Conservation (phyloP, 2,113 vertebrate species). For the Onychorhynchus coronatus region DNA sequence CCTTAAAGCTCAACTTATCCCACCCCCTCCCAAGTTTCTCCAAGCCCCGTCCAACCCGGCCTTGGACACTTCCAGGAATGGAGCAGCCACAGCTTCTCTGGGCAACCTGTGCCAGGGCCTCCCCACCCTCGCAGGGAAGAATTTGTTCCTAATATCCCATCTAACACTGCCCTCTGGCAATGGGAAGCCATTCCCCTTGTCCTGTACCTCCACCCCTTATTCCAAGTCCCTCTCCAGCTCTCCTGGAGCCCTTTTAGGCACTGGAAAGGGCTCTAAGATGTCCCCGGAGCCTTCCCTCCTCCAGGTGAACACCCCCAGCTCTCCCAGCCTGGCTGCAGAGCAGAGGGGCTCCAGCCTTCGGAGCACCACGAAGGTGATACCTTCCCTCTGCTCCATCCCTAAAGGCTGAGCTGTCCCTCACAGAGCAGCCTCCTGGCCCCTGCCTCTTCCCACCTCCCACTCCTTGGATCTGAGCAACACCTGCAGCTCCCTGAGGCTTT, state of each 20-base stretch:
- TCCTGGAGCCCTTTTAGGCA: not conserved
- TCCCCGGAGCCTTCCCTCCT: not conserved
- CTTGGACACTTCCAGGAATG: not conserved
- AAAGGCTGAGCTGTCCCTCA: not conserved
- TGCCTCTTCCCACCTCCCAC: not conserved
- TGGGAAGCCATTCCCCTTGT: not conserved
- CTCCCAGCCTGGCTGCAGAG: not conserved
- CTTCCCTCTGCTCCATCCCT: not conserved
- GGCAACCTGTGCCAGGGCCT: not conserved
- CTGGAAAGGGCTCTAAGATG: not conserved
- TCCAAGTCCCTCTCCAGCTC: not conserved
- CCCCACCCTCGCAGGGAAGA: rapidly evolving
- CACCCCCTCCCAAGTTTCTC: not conserved
- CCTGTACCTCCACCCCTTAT: not conserved
- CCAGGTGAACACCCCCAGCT: not conserved
- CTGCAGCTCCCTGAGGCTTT: not conserved
- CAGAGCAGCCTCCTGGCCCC: not conserved
- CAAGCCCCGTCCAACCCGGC: rapidly evolving
- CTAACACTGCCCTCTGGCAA: rapidly evolving
- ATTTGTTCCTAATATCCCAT: not conserved
- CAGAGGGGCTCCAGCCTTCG: not conserved
- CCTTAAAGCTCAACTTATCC: rapidly evolving
- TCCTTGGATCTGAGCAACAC: not conserved
- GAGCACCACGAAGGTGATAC: rapidly evolving
- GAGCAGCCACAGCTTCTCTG: not conserved